Percentiles rank a stretch among this genome's conserved stretches.
These are phyloP conservation scores for Sclerodermus sp. DNA, from an alignment of 2,888 invertebrate genomes.

Conservation along the genomic window DNA sequence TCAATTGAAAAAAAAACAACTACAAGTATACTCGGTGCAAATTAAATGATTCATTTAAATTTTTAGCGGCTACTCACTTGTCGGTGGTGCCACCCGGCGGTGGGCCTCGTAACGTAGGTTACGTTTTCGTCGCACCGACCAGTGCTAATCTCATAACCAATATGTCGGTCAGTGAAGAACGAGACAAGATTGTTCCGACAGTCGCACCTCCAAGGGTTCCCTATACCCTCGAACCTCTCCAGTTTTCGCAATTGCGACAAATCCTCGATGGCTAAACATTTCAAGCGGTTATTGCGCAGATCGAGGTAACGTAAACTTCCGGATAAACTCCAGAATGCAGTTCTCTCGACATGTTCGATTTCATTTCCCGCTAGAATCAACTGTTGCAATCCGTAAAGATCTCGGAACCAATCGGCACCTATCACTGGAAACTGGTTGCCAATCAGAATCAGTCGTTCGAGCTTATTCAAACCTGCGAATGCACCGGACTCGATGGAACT, in stretches of 20 bases:
- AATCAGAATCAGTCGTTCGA: constrained; percentile 32
- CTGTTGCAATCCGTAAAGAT: constrained; percentile 32
- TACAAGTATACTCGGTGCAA: no score
- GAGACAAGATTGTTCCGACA: constrained; percentile 28
- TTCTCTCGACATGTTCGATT: constrained; percentile 30
- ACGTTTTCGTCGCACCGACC: constrained; percentile 23
- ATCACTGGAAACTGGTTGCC: constrained; percentile 30
- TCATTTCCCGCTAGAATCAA: constrained; percentile 30
- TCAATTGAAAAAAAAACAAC: no score
- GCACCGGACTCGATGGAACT: constrained; percentile 33
- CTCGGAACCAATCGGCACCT: constrained; percentile 35
- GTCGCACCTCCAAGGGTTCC: constrained; percentile 39
- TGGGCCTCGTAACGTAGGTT: constrained; percentile 5
- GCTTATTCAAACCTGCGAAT: constrained; percentile 40
- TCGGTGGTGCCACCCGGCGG: constrained; percentile 7
- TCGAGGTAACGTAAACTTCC: constrained; percentile 29
- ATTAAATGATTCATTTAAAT: no score
- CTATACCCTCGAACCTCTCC: constrained; percentile 26
- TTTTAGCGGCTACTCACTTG: constrained; percentile 24
- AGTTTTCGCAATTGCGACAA: constrained; percentile 25
- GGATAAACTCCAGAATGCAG: constrained; percentile 26
- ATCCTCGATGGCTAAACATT: constrained; percentile 28
- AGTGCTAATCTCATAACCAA: constrained; percentile 33
- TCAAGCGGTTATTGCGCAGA: constrained; percentile 30
- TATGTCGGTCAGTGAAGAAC: constrained; percentile 20